phyloP scores from a whole-genome alignment of 2,797 vertebrate species.

The Leptatherina wallacei region DNA sequence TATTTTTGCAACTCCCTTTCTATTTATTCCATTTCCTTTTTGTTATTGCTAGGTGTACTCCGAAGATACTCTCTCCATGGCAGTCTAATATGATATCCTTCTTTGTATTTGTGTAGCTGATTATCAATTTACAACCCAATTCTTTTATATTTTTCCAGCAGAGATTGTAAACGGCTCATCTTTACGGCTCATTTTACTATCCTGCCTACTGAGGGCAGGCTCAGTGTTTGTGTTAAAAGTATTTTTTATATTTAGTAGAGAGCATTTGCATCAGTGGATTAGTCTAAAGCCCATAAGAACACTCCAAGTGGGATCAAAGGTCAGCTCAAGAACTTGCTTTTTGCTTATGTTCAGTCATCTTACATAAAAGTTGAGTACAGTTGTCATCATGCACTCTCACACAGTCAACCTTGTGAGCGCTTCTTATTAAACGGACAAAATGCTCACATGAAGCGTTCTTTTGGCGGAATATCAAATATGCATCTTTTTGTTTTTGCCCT shows the following conservation, averaged over 20 bases:
- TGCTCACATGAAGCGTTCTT: constrained; percentile 51
- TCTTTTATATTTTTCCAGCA: constrained; percentile 40
- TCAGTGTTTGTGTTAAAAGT: constrained; percentile 64
- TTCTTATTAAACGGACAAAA: constrained; percentile 32
- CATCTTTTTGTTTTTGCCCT: constrained; percentile 65
- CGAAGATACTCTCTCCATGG: constrained; percentile 46
- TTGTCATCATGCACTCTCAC: constrained; percentile 19
- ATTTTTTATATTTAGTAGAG: constrained; percentile 73
- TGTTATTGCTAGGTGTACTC: constrained; percentile 55
- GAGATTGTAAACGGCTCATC: constrained; percentile 66
- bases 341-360: constrained; percentile 34
- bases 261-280: constrained; percentile 71
- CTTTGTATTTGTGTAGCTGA: constrained; percentile 72
- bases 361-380: constrained; percentile 26
- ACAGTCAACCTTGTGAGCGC: constrained; percentile 8
- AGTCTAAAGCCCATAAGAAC: constrained; percentile 41
- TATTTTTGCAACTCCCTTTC: constrained; percentile 36
- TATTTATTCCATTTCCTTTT: constrained; percentile 52
- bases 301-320: constrained; percentile 40
- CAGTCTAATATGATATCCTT: constrained; percentile 58
- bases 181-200: constrained; percentile 76
- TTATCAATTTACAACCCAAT: constrained; percentile 69
- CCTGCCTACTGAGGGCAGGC: constrained; percentile 50
- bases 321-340: constrained; percentile 28
- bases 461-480: constrained; percentile 50